Evolutionary conservation across 2,113 vertebrate genomes (phyloP).

Genomic region (Pongo abelii): DNA sequence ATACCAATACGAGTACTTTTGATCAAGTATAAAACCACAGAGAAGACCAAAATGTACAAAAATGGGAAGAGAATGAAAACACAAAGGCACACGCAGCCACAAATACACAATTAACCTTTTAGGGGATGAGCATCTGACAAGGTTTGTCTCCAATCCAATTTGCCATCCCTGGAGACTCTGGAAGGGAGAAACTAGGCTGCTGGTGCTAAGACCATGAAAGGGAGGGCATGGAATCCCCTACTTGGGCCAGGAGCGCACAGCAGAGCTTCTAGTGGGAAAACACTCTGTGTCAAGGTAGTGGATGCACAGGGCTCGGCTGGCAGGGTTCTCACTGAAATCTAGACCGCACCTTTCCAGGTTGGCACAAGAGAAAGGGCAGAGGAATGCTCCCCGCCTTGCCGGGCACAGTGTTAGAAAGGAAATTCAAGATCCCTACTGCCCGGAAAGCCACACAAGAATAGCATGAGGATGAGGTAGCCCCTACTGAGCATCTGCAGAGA

Average conservation of each 20-base stretch:
- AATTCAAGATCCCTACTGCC: not conserved
- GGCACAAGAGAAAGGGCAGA: not conserved
- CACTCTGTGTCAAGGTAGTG: rapidly evolving
- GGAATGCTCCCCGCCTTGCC: not conserved
- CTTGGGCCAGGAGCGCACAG: not conserved
- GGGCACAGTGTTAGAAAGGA: not conserved
- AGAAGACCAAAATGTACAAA: slow-evolving; percentile 52
- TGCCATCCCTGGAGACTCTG: not conserved
- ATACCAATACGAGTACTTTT: slow-evolving; percentile 42
- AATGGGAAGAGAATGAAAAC: not conserved
- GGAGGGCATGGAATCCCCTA: not conserved
- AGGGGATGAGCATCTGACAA: not conserved
- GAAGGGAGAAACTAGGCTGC: slow-evolving; percentile 6
- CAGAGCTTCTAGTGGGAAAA: not conserved
- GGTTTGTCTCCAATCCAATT: not conserved
- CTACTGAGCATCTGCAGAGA: not conserved
- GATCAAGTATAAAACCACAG: slow-evolving; percentile 60
- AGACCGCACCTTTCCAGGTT: not conserved
- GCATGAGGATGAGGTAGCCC: not conserved
- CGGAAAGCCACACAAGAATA: not conserved
- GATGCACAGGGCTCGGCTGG: not conserved
- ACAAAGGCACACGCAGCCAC: slow-evolving; percentile 13
- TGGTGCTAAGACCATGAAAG: not conserved
- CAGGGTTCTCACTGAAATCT: rapidly evolving
- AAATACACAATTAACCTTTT: not conserved